Percentiles rank a stretch among this genome's conserved stretches.
These are phyloP conservation scores for Exephanes ischioxanthus DNA, from an alignment of 2,888 invertebrate genomes.

Conservation along the genomic window DNA sequence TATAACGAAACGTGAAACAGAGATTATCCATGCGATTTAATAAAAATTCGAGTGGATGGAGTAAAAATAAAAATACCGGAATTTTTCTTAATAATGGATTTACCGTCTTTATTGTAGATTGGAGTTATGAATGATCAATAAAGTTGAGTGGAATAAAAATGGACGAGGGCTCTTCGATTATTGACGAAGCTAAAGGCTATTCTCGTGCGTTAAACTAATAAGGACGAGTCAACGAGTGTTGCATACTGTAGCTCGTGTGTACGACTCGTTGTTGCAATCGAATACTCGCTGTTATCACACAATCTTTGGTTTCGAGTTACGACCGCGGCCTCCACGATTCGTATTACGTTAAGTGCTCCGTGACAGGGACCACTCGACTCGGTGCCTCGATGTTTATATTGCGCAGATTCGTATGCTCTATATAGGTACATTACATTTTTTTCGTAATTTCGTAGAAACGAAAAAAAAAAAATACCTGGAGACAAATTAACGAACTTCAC, in stretches of 20 bases:
- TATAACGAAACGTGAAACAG: too few relatives aligned
- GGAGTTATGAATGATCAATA: too few relatives aligned
- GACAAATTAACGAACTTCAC: too few relatives aligned
- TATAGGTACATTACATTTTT: neutral
- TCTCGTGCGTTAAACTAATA: neutral
- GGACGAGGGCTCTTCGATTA: neutral
- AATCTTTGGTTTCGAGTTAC: slow-evolving; percentile 47
- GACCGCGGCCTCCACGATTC: slow-evolving; percentile 41
- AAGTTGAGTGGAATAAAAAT: neutral
- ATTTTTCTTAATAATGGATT: too few relatives aligned
- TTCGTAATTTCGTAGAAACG: neutral
- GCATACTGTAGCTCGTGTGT: neutral
- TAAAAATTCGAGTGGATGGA: too few relatives aligned
- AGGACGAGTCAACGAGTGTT: neutral
- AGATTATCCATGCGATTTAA: too few relatives aligned
- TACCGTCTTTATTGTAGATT: too few relatives aligned
- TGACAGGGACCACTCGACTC: slow-evolving; percentile 5
- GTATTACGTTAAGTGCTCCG: slow-evolving; percentile 40
- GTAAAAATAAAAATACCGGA: too few relatives aligned
- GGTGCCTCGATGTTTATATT: neutral
- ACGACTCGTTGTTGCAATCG: slow-evolving; percentile 30
- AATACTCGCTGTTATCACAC: slow-evolving; percentile 44
- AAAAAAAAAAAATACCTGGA: neutral
- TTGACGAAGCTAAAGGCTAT: neutral
- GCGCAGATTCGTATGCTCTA: neutral